Percentiles rank a stretch among this genome's conserved stretches.
These are phyloP conservation scores for Thoracochromis brauschi DNA, from an alignment of 2,113 vertebrate genomes.

Conservation along the genomic window DNA sequence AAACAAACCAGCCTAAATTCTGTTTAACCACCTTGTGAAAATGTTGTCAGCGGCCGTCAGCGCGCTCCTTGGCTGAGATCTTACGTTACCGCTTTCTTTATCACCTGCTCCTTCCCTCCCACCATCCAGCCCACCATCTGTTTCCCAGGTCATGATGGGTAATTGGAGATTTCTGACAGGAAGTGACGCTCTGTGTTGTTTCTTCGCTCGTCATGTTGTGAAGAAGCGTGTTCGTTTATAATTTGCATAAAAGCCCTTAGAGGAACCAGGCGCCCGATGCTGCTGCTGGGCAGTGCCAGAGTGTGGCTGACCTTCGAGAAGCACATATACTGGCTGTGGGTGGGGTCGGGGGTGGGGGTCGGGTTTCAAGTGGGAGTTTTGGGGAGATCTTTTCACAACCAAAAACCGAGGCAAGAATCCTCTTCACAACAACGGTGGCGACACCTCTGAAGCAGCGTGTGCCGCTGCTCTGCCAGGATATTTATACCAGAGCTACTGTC, in stretches of 20 bases:
- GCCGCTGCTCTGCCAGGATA: not conserved
- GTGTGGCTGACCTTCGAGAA: not conserved
- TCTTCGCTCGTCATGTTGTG: not conserved
- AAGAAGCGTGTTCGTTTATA: slow-evolving; percentile 1
- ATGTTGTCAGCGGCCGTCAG: not conserved
- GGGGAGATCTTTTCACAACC: not conserved
- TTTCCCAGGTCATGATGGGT: slow-evolving; percentile 27
- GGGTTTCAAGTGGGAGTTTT: not conserved
- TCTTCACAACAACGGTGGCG: not conserved
- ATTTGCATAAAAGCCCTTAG: slow-evolving; percentile 35
- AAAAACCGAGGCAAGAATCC: not conserved
- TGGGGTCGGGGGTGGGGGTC: not conserved
- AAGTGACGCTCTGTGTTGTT: slow-evolving; percentile 9
- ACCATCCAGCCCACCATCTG: not conserved
- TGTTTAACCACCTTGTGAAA: not conserved
- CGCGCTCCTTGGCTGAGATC: not conserved
- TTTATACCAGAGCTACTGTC: not conserved
- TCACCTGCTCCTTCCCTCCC: not conserved
- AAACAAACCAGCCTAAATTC: not conserved
- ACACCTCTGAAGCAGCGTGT: not conserved
- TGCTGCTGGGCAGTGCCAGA: not conserved
- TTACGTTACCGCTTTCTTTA: not conserved
- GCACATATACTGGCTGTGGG: not conserved
- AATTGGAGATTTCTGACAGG: slow-evolving; percentile 31
- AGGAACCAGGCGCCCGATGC: not conserved